Base-by-base conservation (phyloP, 2,888 invertebrate species). In the Cyrtodaria siliqua region DNA sequence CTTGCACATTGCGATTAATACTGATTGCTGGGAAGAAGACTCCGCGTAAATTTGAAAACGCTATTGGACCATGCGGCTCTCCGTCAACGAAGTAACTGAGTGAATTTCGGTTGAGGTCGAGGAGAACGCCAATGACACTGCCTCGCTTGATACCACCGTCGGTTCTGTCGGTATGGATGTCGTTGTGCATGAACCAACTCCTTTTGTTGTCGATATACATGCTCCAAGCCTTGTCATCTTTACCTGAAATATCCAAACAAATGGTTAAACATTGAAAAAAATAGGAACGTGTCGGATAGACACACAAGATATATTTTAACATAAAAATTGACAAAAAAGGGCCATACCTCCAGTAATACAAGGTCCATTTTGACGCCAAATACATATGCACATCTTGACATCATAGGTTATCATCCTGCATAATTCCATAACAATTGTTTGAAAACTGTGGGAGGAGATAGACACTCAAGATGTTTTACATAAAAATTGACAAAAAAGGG, bases 1-100 rank as follows among this genome's bases (percentile, higher is more conserved):
- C 95, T 55, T 97, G 96, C 16, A 99, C 97, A 80, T 98, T 98
- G 64, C 98, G 96, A 94, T 99, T 99, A 83, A 99, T 95, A 90
- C 98, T 98, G 84, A 99, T 96, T 0, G 99, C 99, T n/a, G 99
- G 99, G 94, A 98, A 99, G 94, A 98, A 98, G 6, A 98, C 97
- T 14, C 99, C 91, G 83, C 93, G 90, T 26, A 93, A 89, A 66
- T 97, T 97, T 67, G 96, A 96, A 94, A 98, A 98, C 49, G 98
- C 98, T 56, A 98, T 95, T 60, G 96, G 96, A 33, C 98, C 98
- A 94, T 99, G 98, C 27, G 97, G 97, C 91, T 96, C 96, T 90
- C 97, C 98, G 93, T 99, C 98, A 40, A 99, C 97, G 91, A 96
- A 97, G 94, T 98, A 99, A 82, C 96, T 96, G 60, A 99, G 95